Percentiles rank a stretch among this genome's conserved stretches.
These are phyloP conservation scores for Auanema sp. DNA, from an alignment of 2,888 invertebrate genomes.

Conservation along the genomic window DNA sequence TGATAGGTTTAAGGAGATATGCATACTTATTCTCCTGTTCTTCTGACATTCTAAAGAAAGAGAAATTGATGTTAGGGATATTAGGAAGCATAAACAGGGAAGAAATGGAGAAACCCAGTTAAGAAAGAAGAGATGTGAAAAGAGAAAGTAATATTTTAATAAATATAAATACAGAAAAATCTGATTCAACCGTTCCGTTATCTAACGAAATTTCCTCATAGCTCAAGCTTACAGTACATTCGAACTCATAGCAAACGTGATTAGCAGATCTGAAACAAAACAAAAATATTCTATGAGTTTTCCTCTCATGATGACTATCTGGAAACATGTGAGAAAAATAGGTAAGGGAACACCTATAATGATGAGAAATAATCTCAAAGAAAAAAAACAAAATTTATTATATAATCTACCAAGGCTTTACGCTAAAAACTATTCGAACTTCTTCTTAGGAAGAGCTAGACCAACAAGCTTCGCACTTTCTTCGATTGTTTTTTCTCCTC, in stretches of 20 bases:
- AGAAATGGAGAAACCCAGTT: conserved; percentile 4
- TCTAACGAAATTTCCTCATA: too few relatives aligned
- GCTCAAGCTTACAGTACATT: too few relatives aligned
- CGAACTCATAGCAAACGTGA: too few relatives aligned
- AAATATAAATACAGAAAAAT: too few relatives aligned
- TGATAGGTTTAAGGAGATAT: conserved; percentile 32
- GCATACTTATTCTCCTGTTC: conserved; percentile 21
- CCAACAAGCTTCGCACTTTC: conserved; percentile 59
- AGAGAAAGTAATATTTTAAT: background rate
- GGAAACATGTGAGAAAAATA: too few relatives aligned
- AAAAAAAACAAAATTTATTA: background rate
- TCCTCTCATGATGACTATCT: too few relatives aligned
- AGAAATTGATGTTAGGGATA: background rate
- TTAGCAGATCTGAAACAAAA: too few relatives aligned
- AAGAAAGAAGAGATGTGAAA: conserved; percentile 8
- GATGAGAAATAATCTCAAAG: too few relatives aligned
- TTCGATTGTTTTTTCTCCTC: conserved; percentile 53
- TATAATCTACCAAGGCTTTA: background rate
- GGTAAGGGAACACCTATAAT: too few relatives aligned
- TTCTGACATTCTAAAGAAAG: conserved; percentile 13
- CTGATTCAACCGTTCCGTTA: too few relatives aligned
- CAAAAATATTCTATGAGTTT: too few relatives aligned
- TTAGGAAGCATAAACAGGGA: background rate
- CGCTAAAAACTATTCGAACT: background rate
- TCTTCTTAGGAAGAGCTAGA: conserved; percentile 42